These are phyloP conservation scores for Seira musarum DNA, from an alignment of 2,888 invertebrate genomes.

Conservation along the genomic window DNA sequence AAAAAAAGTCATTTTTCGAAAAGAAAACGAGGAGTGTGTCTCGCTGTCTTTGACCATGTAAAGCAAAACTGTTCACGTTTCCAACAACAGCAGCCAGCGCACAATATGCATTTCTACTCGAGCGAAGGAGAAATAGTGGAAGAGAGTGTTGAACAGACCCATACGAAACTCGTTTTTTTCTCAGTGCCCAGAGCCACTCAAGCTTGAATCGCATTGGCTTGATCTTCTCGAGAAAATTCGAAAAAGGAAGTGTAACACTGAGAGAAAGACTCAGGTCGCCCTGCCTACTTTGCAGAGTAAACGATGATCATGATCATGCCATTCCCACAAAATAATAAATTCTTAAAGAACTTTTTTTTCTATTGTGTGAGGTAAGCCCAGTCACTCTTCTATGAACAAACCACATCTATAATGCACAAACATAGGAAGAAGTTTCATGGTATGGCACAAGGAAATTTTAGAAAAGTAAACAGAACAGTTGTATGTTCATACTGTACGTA, in stretches of 20 bases:
- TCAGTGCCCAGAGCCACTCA: conserved; percentile 68
- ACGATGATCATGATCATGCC: conserved; percentile 7
- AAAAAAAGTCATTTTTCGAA: too few relatives aligned
- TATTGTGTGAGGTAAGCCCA: too few relatives aligned
- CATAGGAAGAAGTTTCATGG: too few relatives aligned
- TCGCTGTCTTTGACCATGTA: too few relatives aligned
- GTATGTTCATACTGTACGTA: too few relatives aligned
- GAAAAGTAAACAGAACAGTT: too few relatives aligned
- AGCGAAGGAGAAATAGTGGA: neutral
- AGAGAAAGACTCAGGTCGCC: conserved; percentile 53
- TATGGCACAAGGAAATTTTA: too few relatives aligned
- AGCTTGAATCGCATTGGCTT: conserved; percentile 70
- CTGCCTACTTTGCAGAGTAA: conserved; percentile 59
- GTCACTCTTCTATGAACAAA: too few relatives aligned
- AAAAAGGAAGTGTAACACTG: conserved; percentile 44
- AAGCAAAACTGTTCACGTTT: neutral
- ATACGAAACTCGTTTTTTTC: conserved; percentile 46
- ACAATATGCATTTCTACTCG: neutral
- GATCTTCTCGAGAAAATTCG: conserved; percentile 68
- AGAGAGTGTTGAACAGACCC: neutral
- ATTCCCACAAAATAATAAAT: neutral
- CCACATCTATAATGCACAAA: too few relatives aligned
- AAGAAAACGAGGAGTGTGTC: too few relatives aligned
- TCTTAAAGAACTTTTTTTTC: neutral
- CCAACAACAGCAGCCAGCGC: neutral